Conservation (phyloP, 2,888 invertebrate species). For the Cerastis leucographa region DNA sequence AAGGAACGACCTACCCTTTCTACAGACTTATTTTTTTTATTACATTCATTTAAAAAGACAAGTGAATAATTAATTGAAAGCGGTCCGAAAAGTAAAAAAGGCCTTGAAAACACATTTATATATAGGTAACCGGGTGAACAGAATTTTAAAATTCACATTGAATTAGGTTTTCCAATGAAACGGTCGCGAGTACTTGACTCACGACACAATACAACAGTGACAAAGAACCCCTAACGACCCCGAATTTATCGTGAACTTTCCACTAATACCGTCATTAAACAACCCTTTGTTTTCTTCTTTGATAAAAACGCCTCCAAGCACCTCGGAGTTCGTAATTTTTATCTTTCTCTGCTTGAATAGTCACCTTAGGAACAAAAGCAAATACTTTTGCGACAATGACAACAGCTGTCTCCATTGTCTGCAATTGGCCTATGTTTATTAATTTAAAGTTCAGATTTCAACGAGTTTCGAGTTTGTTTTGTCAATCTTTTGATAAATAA, state of each 20-base stretch:
- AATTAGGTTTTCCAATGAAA: constrained; percentile 77
- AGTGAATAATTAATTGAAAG: constrained; percentile 50
- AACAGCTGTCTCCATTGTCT: constrained; percentile 75
- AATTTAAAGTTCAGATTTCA: constrained; percentile 63
- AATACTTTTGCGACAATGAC: constrained; percentile 79
- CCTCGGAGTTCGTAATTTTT: constrained; percentile 87
- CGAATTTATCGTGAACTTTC: constrained; percentile 89
- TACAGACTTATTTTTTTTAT: constrained; percentile 42
- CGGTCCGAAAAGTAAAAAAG: constrained; percentile 12
- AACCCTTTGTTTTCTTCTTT: constrained; percentile 89
- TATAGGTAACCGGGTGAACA: constrained; percentile 38
- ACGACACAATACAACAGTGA: constrained; percentile 85
- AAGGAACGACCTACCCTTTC: constrained; percentile 47
- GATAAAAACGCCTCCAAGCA: constrained; percentile 87
- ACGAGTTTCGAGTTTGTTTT: constrained; percentile 45
- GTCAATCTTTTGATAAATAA: constrained; percentile 51
- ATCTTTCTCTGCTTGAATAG: constrained; percentile 85
- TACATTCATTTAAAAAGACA: constrained; percentile 55
- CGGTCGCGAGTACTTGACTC: constrained; percentile 78
- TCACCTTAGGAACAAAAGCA: constrained; percentile 82
- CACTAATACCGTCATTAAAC: constrained; percentile 90
- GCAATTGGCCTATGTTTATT: constrained; percentile 68
- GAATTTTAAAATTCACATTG: constrained; percentile 70
- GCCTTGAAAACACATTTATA: constrained; percentile 15
- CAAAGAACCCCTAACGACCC: constrained; percentile 88